A percentile compares a stretch with the other conserved stretches of the same genome.
Conservation (phyloP, 2,888 invertebrate genomes). For the Agrenia bidenticulata region DNA sequence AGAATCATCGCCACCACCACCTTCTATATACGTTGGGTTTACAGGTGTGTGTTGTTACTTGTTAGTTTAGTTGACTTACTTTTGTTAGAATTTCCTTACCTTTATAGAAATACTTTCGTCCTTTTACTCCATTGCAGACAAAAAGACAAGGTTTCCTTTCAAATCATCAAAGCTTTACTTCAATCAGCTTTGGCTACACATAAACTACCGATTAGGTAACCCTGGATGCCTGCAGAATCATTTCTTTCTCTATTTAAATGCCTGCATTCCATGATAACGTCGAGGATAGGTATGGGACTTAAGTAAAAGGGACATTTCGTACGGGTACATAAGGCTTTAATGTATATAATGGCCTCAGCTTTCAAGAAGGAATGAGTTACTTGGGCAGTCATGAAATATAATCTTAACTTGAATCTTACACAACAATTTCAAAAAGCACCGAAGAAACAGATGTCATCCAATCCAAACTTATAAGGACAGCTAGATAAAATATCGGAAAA, state of each 20-base stretch:
- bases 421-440: background rate
- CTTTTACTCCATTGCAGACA: background rate
- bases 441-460: constrained; percentile 1
- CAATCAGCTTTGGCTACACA: background rate
- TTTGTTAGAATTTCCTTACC: background rate
- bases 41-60: constrained; percentile 6
- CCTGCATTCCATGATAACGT: no score
- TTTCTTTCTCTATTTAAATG: constrained; percentile 2
- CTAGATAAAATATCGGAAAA: no score
- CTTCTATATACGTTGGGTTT: background rate
- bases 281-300: no score
- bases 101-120: constrained; percentile 1
- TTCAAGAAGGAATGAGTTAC: background rate
- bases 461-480: no score
- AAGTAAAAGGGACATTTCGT: no score
- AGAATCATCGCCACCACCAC: background rate
- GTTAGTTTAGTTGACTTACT: constrained; percentile 15
- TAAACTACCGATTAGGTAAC: constrained; percentile 37
- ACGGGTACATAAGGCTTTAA: no score
- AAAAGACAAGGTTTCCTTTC: constrained; percentile 10
- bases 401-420: background rate
- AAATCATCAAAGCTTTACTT: background rate
- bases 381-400: constrained; percentile 1
- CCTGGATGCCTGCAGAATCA: constrained; percentile 29
- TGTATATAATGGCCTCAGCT: no score